Evolutionary conservation across 2,113 vertebrate species (phyloP).

Genomic region (Trematomus loennbergii): DNA sequence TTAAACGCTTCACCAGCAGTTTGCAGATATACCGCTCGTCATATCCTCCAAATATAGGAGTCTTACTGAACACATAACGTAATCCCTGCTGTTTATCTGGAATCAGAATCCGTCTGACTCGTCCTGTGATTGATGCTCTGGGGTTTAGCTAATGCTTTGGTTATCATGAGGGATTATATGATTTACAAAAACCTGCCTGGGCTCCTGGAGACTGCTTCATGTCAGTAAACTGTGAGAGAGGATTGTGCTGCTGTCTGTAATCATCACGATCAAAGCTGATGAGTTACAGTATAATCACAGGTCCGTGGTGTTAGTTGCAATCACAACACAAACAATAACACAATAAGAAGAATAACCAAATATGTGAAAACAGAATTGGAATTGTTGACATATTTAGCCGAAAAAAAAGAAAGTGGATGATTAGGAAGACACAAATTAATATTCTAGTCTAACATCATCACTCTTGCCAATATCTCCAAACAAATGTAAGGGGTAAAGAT

Average conservation of each 20-base stretch:
- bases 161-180: slow-evolving; percentile 72
- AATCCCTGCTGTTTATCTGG: slow-evolving; percentile 71
- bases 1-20: slow-evolving; percentile 34
- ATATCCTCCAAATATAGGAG: slow-evolving; percentile 41
- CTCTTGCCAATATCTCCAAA: too few species aligned
- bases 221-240: slow-evolving; percentile 56
- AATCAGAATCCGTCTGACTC: slow-evolving; percentile 64
- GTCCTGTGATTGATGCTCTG: slow-evolving; percentile 62
- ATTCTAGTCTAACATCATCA: not conserved
- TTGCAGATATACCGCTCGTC: not conserved
- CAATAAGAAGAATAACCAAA: not conserved
- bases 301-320: slow-evolving; percentile 10
- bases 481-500: slow-evolving; percentile 82
- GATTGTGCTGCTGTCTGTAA: slow-evolving; percentile 59
- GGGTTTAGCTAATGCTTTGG: slow-evolving; percentile 63
- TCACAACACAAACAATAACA: not conserved
- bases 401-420: slow-evolving; percentile 29
- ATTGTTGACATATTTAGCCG: not conserved
- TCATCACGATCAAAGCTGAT: slow-evolving; percentile 50
- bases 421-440: slow-evolving; percentile 48
- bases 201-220: slow-evolving; percentile 47
- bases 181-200: slow-evolving; percentile 60
- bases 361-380: not conserved
- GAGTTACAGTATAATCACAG: slow-evolving; percentile 54
- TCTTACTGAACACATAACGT: slow-evolving; percentile 43